These are phyloP conservation scores for Tetrapedia diversipes DNA, from an alignment of 2,888 invertebrate species.

Conservation along the genomic window DNA sequence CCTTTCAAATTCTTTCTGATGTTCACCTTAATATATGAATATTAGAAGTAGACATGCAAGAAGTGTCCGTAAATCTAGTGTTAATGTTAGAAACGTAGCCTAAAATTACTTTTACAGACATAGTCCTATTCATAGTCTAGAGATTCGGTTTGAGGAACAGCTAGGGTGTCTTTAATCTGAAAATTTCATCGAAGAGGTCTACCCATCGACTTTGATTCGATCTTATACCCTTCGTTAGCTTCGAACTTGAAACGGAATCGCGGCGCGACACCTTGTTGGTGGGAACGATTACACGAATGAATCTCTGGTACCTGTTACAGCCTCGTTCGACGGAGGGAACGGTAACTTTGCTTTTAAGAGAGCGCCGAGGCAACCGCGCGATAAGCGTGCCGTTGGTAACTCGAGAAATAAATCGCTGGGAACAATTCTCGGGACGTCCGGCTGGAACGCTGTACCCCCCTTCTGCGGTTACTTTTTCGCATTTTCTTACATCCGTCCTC, in stretches of 20 bases:
- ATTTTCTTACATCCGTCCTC: conserved; percentile 23
- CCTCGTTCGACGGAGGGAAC: conserved; percentile 17
- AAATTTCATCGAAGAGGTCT: too few relatives aligned
- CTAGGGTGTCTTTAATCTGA: too few relatives aligned
- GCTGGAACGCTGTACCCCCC: conserved; percentile 20
- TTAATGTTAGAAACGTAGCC: too few relatives aligned
- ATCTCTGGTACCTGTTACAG: conserved; percentile 17
- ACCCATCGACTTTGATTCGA: background rate
- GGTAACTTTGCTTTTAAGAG: conserved; percentile 33
- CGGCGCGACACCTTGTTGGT: background rate
- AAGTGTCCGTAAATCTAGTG: too few relatives aligned
- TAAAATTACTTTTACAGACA: too few relatives aligned
- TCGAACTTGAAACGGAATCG: background rate
- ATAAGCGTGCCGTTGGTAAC: conserved; percentile 36
- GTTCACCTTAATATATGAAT: background rate
- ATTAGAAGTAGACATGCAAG: too few relatives aligned
- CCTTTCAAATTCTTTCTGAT: too few relatives aligned
- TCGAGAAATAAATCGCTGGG: conserved; percentile 46
- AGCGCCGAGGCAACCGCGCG: conserved; percentile 27
- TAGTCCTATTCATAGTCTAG: too few relatives aligned
- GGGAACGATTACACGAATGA: conserved; percentile 17
- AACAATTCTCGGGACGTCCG: conserved; percentile 33
- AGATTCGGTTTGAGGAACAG: background rate
- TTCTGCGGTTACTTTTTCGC: conserved; percentile 11
- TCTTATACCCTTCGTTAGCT: background rate